A percentile compares a stretch with the other conserved stretches of the same genome.
These are phyloP conservation scores for Drosophila rhopaloa DNA, from an alignment of 1,140 invertebrate species.

Conservation along the genomic window DNA sequence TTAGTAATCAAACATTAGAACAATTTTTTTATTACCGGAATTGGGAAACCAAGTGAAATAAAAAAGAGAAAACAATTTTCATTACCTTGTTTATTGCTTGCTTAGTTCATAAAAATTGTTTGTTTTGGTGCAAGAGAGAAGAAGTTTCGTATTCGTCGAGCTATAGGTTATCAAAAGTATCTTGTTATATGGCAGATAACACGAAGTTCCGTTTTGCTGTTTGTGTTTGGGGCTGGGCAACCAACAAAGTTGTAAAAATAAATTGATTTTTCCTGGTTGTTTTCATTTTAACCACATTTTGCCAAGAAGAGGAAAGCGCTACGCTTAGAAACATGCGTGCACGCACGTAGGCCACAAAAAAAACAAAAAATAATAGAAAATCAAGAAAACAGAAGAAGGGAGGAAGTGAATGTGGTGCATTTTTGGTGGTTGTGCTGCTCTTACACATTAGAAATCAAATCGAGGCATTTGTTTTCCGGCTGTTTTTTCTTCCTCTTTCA, in stretches of 20 bases:
- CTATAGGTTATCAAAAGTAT: constrained; percentile 24
- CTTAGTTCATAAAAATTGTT: neutral
- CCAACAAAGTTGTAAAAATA: constrained; percentile 46
- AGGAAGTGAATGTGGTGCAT: constrained; percentile 15
- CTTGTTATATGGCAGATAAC: constrained; percentile 22
- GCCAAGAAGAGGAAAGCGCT: constrained; percentile 19
- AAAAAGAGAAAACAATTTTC: no score
- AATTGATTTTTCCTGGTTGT: constrained; percentile 54
- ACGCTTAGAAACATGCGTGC: constrained; percentile 50
- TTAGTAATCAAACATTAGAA: no score
- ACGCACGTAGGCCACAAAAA: constrained; percentile 62
- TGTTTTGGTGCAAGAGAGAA: neutral
- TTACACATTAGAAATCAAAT: constrained; percentile 4
- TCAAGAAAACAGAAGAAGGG: neutral
- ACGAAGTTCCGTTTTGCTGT: constrained; percentile 13
- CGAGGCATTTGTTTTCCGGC: neutral
- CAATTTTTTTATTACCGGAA: no score
- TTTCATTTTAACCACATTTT: constrained; percentile 42
- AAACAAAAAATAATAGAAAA: constrained; percentile 5
- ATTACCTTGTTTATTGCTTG: neutral
- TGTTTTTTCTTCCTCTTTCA: neutral
- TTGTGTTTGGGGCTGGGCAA: constrained; percentile 16
- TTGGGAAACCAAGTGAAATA: no score
- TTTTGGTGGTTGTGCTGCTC: constrained; percentile 23
- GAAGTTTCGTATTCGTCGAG: constrained; percentile 8